Percentiles rank a stretch among this genome's conserved stretches.
Evolutionary conservation across 2,888 invertebrate species (phyloP).

Genomic region (Drosophila nigritarsus): DNA sequence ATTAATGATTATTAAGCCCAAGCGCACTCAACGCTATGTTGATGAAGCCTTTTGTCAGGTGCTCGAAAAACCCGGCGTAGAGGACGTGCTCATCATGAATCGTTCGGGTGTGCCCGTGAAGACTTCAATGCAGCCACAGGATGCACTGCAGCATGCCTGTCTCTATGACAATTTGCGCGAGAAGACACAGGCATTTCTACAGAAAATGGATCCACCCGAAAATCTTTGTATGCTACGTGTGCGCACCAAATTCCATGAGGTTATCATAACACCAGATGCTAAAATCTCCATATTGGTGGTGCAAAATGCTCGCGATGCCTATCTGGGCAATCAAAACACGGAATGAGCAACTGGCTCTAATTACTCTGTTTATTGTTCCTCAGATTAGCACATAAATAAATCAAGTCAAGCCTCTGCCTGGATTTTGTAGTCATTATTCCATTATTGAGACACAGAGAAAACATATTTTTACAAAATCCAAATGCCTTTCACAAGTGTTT

Average conservation of each 20-base stretch:
- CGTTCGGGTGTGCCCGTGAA: constrained; percentile 81
- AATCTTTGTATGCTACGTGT: constrained; percentile 77
- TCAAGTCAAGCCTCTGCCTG: neutral
- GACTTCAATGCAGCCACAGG: constrained; percentile 73
- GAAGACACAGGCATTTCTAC: constrained; percentile 78
- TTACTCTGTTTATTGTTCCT: neutral
- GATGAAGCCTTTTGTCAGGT: constrained; percentile 78
- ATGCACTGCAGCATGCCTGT: constrained; percentile 80
- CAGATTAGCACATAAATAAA: no score
- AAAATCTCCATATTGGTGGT: constrained; percentile 83
- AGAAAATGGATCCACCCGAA: constrained; percentile 75
- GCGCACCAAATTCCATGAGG: constrained; percentile 80
- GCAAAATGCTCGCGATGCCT: constrained; percentile 78
- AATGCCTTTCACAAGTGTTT: constrained; percentile 34
- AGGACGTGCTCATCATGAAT: constrained; percentile 82
- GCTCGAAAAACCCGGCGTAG: constrained; percentile 74
- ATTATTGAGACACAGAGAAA: neutral
- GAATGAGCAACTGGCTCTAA: neutral
- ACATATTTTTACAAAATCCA: constrained; percentile 2
- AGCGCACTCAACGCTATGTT: constrained; percentile 81
- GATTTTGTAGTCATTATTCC: neutral
- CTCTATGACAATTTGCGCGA: constrained; percentile 80
- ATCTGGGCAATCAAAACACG: constrained; percentile 13
- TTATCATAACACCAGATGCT: constrained; percentile 82
- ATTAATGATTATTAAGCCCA: constrained; percentile 47